These are phyloP conservation scores for Sylvia atricapilla DNA, from an alignment of 2,113 vertebrate species.

Conservation along the genomic window DNA sequence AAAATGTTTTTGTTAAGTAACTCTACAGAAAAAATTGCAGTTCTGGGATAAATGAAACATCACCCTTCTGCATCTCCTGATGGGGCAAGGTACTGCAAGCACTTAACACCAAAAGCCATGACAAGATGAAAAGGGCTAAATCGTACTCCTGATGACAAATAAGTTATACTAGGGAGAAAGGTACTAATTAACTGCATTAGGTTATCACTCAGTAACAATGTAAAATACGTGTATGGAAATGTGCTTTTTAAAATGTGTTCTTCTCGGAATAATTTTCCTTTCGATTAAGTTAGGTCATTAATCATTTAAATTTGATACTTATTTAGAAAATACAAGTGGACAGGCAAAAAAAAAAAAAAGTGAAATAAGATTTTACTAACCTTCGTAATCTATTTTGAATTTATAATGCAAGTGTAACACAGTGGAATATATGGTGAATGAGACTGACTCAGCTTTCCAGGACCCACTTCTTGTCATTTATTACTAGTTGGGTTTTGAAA, in stretches of 20 bases:
- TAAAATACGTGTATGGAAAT: neutral
- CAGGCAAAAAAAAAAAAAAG: neutral
- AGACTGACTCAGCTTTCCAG: neutral
- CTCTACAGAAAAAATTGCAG: neutral
- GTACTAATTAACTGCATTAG: slow-evolving; percentile 15
- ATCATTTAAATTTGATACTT: neutral
- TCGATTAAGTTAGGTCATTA: neutral
- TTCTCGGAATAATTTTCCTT: slow-evolving; percentile 4
- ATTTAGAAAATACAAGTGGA: slow-evolving; percentile 25
- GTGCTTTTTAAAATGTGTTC: neutral
- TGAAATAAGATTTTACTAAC: neutral
- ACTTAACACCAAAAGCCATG: neutral
- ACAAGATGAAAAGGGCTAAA: neutral
- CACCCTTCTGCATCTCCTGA: neutral
- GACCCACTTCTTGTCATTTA: neutral
- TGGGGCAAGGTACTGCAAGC: neutral
- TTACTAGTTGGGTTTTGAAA: neutral
- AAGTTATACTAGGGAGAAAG: neutral
- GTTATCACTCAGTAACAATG: slow-evolving; percentile 29
- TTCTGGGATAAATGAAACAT: neutral
- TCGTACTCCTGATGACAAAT: neutral
- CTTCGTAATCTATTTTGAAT: neutral
- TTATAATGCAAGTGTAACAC: neutral
- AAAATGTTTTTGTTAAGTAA: neutral
- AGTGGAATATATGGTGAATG: neutral